Percentiles rank a stretch among this genome's conserved stretches.
Evolutionary conservation across 2,113 vertebrate genomes (phyloP).

Genomic region (Daboia siamensis): DNA sequence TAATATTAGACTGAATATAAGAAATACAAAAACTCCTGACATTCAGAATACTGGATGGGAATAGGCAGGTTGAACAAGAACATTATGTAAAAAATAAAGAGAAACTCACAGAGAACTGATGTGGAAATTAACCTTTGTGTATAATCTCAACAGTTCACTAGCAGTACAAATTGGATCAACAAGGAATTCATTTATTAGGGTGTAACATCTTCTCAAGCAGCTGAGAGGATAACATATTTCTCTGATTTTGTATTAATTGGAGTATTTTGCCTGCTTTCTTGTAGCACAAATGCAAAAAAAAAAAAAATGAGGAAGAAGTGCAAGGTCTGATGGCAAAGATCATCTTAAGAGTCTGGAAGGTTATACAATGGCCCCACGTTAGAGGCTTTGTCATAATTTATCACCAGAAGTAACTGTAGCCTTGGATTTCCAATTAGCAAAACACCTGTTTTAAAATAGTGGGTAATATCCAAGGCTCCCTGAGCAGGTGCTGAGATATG

Average conservation of each 20-base stretch:
- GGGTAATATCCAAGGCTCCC: neutral
- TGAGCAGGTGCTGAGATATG: neutral
- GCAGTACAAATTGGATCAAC: constrained; percentile 37
- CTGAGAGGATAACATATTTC: constrained; percentile 40
- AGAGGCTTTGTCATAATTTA: constrained; percentile 51
- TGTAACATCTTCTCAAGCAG: constrained; percentile 25
- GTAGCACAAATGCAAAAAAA: constrained; percentile 40
- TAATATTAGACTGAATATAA: constrained; percentile 1
- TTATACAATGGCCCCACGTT: constrained; percentile 45
- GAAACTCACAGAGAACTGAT: constrained; percentile 29
- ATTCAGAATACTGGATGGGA: constrained; percentile 2
- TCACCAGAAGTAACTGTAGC: constrained; percentile 17
- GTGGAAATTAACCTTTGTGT: constrained; percentile 40
- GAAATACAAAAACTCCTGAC: neutral
- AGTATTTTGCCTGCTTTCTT: constrained; percentile 55
- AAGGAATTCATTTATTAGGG: constrained; percentile 39
- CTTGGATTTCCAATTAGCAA: neutral
- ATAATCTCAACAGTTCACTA: constrained; percentile 38
- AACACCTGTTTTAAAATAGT: constrained; percentile 16
- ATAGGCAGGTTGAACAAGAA: neutral
- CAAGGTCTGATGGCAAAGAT: constrained; percentile 33
- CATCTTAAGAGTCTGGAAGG: constrained; percentile 36
- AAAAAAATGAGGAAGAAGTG: constrained; percentile 48
- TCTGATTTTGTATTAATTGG: constrained; percentile 61
- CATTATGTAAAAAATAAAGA: constrained; percentile 23